Percentiles rank a stretch among this genome's conserved stretches.
These are phyloP conservation scores for Calosoma granatense DNA, from an alignment of 1,140 invertebrate species.

Conservation along the genomic window DNA sequence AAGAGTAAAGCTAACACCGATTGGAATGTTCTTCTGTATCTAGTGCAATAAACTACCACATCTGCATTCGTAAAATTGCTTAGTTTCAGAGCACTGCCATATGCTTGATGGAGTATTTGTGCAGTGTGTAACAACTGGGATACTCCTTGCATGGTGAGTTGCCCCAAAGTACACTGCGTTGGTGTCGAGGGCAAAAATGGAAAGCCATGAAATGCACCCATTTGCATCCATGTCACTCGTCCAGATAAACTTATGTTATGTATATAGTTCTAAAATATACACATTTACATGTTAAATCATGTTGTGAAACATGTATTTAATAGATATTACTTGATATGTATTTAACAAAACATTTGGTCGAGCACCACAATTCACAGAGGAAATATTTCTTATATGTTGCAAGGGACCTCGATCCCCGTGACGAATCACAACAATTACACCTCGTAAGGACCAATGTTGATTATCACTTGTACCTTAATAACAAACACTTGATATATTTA, in stretches of 20 bases:
- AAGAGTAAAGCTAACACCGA: constrained; percentile 74
- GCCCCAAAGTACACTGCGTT: constrained; percentile 52
- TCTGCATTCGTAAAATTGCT: constrained; percentile 41
- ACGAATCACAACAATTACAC: constrained; percentile 67
- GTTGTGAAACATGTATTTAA: not conserved
- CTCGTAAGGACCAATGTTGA: constrained; percentile 55
- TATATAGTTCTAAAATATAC: constrained; percentile 40
- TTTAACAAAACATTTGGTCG: constrained; percentile 24
- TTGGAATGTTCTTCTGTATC: constrained; percentile 80
- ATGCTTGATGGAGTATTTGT: constrained; percentile 55
- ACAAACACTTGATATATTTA: too few species aligned
- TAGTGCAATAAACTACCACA: constrained; percentile 66
- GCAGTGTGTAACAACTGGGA: constrained; percentile 70
- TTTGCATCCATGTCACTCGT: constrained; percentile 58
- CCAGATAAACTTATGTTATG: constrained; percentile 45
- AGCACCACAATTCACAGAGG: constrained; percentile 63
- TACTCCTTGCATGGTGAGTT: constrained; percentile 54
- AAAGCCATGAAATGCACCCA: constrained; percentile 75
- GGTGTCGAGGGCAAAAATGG: constrained; percentile 54
- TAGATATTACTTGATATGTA: constrained; percentile 26
- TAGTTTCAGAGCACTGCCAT: constrained; percentile 35
- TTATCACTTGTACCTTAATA: not conserved
- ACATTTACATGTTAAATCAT: not conserved
- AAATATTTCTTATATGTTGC: constrained; percentile 63
- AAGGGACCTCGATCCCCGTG: constrained; percentile 84